These are phyloP conservation scores for Aythya fuligula DNA, from an alignment of 2,797 vertebrate genomes.

Conservation along the genomic window DNA sequence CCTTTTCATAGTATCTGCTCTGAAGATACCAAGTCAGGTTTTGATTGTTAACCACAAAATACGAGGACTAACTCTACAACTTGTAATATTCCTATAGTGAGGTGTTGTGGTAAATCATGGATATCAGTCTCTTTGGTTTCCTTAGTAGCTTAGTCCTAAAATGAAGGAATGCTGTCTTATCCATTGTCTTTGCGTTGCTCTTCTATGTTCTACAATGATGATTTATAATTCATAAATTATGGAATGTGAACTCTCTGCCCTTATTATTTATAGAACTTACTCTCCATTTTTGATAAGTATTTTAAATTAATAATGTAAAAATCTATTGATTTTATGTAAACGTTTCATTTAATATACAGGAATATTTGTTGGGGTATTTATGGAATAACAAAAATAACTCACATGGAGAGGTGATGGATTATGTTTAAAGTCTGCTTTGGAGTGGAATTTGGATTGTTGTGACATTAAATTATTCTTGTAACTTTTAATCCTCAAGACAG, in stretches of 20 bases:
- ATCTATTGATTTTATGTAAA: constrained; percentile 57
- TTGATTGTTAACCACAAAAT: neutral
- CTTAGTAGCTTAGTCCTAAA: neutral
- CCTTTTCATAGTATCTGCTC: neutral
- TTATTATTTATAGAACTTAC: constrained; percentile 47
- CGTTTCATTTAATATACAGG: constrained; percentile 51
- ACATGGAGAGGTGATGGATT: neutral
- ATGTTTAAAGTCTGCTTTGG: neutral
- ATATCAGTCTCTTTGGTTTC: neutral
- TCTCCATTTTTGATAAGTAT: constrained; percentile 36
- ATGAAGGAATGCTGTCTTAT: neutral
- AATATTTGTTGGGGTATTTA: constrained; percentile 19
- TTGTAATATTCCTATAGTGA: neutral
- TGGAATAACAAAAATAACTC: constrained; percentile 44
- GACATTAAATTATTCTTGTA: neutral
- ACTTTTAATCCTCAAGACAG: neutral
- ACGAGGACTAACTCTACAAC: neutral
- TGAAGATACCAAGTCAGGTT: neutral
- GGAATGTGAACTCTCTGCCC: neutral
- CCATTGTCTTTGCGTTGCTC: neutral
- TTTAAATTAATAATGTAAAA: constrained; percentile 68
- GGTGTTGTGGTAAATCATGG: neutral
- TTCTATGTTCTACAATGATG: neutral
- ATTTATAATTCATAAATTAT: constrained; percentile 63
- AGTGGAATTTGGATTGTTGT: neutral